Percentiles rank a stretch among this genome's conserved stretches.
phyloP scores from a whole-genome alignment of 2,113 vertebrate genomes.

The Trogon melanurus region DNA sequence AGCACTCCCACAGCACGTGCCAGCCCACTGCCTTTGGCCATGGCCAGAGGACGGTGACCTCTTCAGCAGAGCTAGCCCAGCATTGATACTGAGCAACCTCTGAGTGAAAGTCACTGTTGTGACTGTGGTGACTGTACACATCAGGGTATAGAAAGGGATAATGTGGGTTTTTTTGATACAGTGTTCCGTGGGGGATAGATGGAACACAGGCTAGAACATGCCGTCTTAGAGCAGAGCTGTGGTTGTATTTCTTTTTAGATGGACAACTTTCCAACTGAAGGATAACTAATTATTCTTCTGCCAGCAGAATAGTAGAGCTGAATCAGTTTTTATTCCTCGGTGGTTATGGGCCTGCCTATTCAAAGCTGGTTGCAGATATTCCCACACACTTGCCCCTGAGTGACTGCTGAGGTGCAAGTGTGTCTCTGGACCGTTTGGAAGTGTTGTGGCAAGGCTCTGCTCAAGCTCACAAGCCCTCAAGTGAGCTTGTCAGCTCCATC shows the following conservation, averaged over 20 bases:
- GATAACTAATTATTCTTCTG: not conserved
- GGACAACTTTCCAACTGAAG: constrained; percentile 1
- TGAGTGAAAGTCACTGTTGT: not conserved
- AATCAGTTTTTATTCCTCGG: not conserved
- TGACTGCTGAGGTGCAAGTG: accelerated
- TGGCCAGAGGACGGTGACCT: not conserved
- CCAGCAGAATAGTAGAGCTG: not conserved
- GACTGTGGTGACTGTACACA: accelerated
- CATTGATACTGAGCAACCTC: not conserved
- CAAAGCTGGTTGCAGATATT: not conserved
- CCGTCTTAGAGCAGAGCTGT: not conserved
- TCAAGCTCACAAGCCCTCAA: not conserved
- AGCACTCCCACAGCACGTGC: not conserved
- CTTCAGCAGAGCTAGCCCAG: not conserved
- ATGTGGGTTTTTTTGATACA: not conserved
- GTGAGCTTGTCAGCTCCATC: not conserved
- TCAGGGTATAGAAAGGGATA: not conserved
- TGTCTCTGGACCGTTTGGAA: not conserved
- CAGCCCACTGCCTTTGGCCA: not conserved
- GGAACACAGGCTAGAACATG: not conserved
- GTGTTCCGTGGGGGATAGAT: not conserved
- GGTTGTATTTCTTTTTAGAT: not conserved
- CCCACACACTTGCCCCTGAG: not conserved
- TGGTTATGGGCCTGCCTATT: not conserved
- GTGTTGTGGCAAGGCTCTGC: not conserved